These are phyloP conservation scores for Haemorhous mexicanus DNA, from an alignment of 2,113 vertebrate species.

Conservation along the genomic window DNA sequence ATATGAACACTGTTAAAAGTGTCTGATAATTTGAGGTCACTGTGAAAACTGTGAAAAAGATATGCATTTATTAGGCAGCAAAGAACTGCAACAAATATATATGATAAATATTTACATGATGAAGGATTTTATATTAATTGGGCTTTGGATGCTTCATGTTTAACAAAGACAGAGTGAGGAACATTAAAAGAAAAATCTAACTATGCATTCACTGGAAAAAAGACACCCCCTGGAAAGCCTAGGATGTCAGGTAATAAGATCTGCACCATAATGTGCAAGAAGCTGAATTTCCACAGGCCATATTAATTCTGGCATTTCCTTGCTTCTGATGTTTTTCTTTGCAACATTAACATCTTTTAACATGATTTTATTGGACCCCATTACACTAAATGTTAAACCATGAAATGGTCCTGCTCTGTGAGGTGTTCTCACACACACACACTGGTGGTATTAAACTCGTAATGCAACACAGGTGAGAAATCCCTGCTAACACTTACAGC, in stretches of 20 bases:
- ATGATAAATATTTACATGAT: neutral
- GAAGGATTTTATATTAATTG: neutral
- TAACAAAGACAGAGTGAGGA: neutral
- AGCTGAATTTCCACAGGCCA: conserved; percentile 10
- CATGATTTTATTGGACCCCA: conserved; percentile 31
- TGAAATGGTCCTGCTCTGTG: neutral
- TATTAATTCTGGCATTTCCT: conserved; percentile 51
- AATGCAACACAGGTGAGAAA: conserved; percentile 36
- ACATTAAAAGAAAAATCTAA: neutral
- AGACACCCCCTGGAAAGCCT: neutral
- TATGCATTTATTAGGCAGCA: neutral
- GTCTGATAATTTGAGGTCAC: neutral
- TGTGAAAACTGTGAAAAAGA: neutral
- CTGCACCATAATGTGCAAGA: neutral
- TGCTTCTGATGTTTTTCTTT: conserved; percentile 51
- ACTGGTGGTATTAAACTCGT: neutral
- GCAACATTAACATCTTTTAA: conserved; percentile 53
- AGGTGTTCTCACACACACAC: neutral
- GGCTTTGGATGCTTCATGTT: neutral
- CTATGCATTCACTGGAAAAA: neutral
- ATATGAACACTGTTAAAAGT: neutral
- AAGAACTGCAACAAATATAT: neutral
- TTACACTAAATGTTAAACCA: conserved; percentile 13
- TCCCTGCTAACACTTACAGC: neutral
- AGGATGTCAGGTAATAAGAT: neutral